Evolutionary conservation across 2,888 invertebrate genomes (phyloP), one percentile per base, ranked within the genome.

Genomic region (Antheraea yamamai): DNA sequence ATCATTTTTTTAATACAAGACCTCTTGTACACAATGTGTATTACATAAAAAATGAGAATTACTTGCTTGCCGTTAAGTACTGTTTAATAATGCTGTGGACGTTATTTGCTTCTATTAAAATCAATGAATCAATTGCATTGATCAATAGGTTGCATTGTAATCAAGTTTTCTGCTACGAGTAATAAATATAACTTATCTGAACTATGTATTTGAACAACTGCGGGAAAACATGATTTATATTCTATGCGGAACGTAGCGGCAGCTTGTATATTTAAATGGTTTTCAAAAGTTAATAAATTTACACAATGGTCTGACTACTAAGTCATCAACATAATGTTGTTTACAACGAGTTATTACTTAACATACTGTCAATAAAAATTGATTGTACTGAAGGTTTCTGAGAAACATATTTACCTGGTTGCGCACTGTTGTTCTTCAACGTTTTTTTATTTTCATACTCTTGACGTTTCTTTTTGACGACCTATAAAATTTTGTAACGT

Each of bases 401-500:
- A 20, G 68, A 64, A 68, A 16, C 26, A 18, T 77, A 76, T 81
- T 80, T 82, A 88, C 87, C 85, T 23, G 81, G 75, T 73, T 78
- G 76, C 73, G 81, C 77, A 75, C 80, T 82, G n/a, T 74, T 58
- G 18, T 70, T 75, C 26, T 77, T 80, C 4, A 75, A 80, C 4
- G 23, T 74, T 77, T 88, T 89, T 61, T 82, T 86, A n/a, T 76
- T 83, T 78, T 91, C 87, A 76, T 91, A 89, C 79, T 92, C 89
- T 51, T 81, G 61, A 18, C 92, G 88, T 76, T 85, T 88, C 78
- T 91, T 93, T 78, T 86, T 88, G 30, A 93, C 92, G 4, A 93
- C 92, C 93, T 93, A 80, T 52, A 86, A 87, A 61, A 78, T 30
- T 23, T 75, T 52, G 51, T 51, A 73, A 51, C 14, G 14, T 23